These are phyloP conservation scores for Chrysemys picta DNA, from an alignment of 2,113 vertebrate genomes.

Conservation along the genomic window DNA sequence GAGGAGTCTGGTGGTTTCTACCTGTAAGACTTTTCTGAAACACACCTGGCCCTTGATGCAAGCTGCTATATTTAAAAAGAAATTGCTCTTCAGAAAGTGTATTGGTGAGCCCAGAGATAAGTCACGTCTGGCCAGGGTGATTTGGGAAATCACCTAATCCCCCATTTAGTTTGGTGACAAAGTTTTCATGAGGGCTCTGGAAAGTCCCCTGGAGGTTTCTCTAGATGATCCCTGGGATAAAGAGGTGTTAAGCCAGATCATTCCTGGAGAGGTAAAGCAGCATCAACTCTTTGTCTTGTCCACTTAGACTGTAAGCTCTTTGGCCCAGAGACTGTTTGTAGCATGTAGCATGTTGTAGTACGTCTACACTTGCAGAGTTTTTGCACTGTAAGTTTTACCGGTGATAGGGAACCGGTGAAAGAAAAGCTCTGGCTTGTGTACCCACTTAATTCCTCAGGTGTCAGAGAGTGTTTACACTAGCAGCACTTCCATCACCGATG, in stretches of 20 bases:
- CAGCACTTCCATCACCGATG: no score
- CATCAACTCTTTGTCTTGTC: background rate
- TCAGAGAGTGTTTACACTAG: no score
- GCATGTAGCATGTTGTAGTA: no score
- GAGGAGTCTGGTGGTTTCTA: background rate
- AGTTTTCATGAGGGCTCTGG: slow-evolving; percentile 5
- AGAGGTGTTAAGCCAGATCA: background rate
- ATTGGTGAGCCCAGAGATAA: background rate
- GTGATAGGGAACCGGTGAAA: no score
- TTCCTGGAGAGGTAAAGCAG: background rate
- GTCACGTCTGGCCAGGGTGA: accelerated
- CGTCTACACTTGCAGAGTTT: no score
- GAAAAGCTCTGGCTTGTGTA: no score
- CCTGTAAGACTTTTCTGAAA: background rate
- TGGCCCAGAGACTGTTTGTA: no score
- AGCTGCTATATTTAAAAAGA: background rate
- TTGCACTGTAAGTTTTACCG: no score
- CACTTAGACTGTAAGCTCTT: no score
- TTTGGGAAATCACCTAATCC: slow-evolving; percentile 45
- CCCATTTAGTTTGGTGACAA: background rate
- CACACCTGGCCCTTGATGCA: background rate
- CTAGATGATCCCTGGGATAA: background rate
- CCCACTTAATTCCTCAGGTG: no score
- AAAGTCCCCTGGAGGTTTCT: slow-evolving; percentile 27
- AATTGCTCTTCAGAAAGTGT: slow-evolving; percentile 4